phyloP scores from a whole-genome alignment of 1,140 invertebrate genomes.

The Ganaspis sp. region DNA sequence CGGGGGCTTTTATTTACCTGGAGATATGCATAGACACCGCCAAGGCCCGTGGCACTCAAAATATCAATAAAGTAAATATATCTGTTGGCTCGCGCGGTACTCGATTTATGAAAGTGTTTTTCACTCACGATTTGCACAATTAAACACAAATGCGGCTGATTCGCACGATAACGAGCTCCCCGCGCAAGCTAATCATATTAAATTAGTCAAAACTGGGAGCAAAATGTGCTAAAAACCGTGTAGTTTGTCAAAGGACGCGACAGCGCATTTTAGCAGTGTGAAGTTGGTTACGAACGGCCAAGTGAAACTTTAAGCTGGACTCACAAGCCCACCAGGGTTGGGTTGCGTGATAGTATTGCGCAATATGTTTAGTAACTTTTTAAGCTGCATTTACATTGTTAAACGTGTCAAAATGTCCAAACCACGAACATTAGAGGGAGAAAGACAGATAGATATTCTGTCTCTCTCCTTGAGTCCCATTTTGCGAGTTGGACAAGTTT shows the following conservation, averaged over 20 bases:
- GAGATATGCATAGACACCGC: constrained; percentile 72
- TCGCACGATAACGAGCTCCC: constrained; percentile 42
- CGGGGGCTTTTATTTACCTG: constrained; percentile 60
- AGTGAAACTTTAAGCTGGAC: background rate
- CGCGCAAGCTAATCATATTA: constrained; percentile 62
- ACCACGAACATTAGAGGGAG: too few species aligned
- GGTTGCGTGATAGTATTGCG: too few species aligned
- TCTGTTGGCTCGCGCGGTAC: constrained; percentile 57
- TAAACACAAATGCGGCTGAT: constrained; percentile 56
- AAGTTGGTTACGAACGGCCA: constrained; percentile 43
- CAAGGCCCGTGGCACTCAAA: constrained; percentile 67
- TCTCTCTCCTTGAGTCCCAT: too few species aligned
- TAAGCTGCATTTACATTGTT: too few species aligned
- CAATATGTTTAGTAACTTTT: too few species aligned
- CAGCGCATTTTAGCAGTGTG: constrained; percentile 52
- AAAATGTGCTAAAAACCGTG: constrained; percentile 54
- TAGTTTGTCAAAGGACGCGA: constrained; percentile 70
- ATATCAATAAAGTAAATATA: constrained; percentile 72
- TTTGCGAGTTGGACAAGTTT: too few species aligned
- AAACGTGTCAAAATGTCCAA: too few species aligned
- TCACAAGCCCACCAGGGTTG: too few species aligned
- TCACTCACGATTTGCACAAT: constrained; percentile 44
- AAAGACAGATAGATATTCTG: too few species aligned
- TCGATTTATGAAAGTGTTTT: constrained; percentile 42
- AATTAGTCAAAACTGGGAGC: constrained; percentile 48